Evolutionary conservation across 1,140 invertebrate species (phyloP), one percentile per base, ranked within the genome.

Genomic region (Atta texana): DNA sequence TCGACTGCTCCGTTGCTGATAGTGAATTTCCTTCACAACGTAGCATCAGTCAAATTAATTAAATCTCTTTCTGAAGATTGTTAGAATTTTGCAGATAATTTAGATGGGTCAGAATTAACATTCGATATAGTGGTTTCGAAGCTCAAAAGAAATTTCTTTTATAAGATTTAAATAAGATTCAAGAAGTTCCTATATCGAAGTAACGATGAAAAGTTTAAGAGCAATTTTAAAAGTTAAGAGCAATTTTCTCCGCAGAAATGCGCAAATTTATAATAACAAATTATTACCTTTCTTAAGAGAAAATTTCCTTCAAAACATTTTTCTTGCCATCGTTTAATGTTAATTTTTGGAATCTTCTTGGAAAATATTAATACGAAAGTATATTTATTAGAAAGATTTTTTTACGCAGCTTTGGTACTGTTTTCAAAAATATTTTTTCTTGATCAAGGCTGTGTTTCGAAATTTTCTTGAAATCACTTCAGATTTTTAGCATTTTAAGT

Each of bases 1-100:
- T 39, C 74, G 31, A 31, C 61, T 75, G 78, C 55, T 78, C 63
- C 55, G 59, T 84, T 59, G 16, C 85, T 64, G 90, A 91, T 91
- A 91, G 88, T 34, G 66, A 55, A 90, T 28, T 63, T 77, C 8
- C 12, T 80, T 44, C 82, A 71, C 82, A 71, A 77, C 28, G 18
- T 59, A 53, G 4, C 61, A 14, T 59, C 14, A 10, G 28, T 71
- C 51, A 61, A 18, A 61, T 59, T 21, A 49, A 57, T 61, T 18
- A 10, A 18, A 80, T 68, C 61, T 68, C 14, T 80, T 78, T 24
- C 4, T 12, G 6, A 34, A 34, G 12, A 34, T 49, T 4, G 16
- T 39, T 55, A 39, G 31, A 24, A 61, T 8, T 10, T 44, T 10
- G 2, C 21, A 28, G 8, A 24, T 28, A 77, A 63, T 49, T 12